These are phyloP conservation scores for Aphelenchoides avenae DNA, from an alignment of 1,140 invertebrate species.

Conservation along the genomic window DNA sequence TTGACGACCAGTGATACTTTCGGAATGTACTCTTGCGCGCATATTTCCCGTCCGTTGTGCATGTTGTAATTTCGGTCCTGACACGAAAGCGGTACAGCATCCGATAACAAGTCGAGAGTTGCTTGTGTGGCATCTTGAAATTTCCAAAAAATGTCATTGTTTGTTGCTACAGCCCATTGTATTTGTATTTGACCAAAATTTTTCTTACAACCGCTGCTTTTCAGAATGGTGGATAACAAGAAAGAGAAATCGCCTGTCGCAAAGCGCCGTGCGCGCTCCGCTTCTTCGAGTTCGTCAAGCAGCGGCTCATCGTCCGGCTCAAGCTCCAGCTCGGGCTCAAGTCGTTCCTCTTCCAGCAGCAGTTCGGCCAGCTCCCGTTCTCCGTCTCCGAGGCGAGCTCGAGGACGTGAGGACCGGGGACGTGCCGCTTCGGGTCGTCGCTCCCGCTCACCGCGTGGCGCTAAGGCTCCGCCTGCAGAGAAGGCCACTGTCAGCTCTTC, in stretches of 20 bases:
- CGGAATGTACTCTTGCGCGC: too few relatives aligned
- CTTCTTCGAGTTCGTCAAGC: conserved; percentile 65
- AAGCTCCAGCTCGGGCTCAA: conserved; percentile 24
- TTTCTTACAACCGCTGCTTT: too few relatives aligned
- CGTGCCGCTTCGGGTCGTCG: conserved; percentile 25
- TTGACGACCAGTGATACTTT: too few relatives aligned
- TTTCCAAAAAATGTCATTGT: too few relatives aligned
- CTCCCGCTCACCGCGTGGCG: conserved; percentile 39
- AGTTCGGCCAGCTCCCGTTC: conserved; percentile 63
- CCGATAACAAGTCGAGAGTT: too few relatives aligned
- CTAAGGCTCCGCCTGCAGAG: conserved; percentile 25
- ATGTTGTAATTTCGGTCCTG: too few relatives aligned
- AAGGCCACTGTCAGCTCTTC: conserved; percentile 24
- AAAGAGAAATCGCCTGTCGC: conserved; percentile 20
- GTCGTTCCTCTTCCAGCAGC: conserved; percentile 62
- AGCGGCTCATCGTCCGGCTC: conserved; percentile 63
- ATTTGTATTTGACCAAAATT: too few relatives aligned
- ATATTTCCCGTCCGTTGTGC: too few relatives aligned
- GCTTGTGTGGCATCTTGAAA: too few relatives aligned
- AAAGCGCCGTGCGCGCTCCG: conserved; percentile 52
- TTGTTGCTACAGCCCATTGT: too few relatives aligned
- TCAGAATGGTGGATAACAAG: conserved; percentile 11
- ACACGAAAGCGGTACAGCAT: too few relatives aligned
- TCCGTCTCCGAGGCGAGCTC: conserved; percentile 56
- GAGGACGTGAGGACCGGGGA: conserved; percentile 8